Base-by-base conservation (phyloP, 2,888 invertebrate species). In the Pimpla rufipes region DNA sequence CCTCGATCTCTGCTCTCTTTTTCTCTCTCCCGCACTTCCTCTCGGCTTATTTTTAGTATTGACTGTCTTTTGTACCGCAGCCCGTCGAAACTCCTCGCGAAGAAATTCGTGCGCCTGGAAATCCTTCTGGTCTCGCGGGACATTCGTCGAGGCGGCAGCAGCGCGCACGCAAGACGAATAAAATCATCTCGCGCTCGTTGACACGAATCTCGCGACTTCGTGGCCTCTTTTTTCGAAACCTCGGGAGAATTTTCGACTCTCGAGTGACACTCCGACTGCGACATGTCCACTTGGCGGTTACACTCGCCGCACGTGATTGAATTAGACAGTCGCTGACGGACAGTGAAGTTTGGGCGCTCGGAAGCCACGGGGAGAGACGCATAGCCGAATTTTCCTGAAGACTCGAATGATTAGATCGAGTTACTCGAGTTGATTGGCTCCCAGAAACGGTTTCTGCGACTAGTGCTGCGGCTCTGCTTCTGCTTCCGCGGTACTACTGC, bases 401-500 rank as follows among this genome's bases (percentile, higher is more conserved):
- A 40, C 11, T 45, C 66, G 13, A 40, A 71, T 55, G 57, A 71
- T 57, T 57, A 57, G 42, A 29, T 42, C n/a, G 42, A 71, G 71
- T 71, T 57, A 55, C 57, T 71, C 29, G 45, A 57, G 42, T 71
- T 29, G 57, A 71, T 71, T 71, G 71, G 57, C 42, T 57, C 45
- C 40, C 10, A 13, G 57, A 42, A 55, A 71, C 35, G 35, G 47
- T 50, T 77, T 16, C n/a, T 13, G 42, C 42, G 13, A n/a, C 45
- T 59, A 16, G 6, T 35, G n/a, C 7, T 8, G 2, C 52, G 5
- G 18, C 21, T 3, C 18, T 1, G 4, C 6, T 29, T 13, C 45
- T 59, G 37, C 10, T 59, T 1, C 2, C 10, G 2, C 52, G 18
- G 21, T 3, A 21, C 18, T 1, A 5, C 16, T 29, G 7, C 64